Evolutionary conservation across 1,140 invertebrate genomes (phyloP).

Genomic region (Brachionus koreanus): DNA sequence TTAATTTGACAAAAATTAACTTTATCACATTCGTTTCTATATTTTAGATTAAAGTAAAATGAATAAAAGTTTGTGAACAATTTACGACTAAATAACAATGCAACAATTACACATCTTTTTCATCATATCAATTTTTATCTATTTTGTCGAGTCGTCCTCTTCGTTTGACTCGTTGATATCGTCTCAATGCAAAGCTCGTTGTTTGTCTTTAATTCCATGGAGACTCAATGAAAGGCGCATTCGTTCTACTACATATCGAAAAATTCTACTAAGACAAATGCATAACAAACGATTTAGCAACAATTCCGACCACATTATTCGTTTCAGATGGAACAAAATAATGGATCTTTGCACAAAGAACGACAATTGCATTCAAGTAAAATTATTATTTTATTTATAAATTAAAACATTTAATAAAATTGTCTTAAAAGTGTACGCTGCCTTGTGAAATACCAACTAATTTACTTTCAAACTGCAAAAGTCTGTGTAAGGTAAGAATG

Average conservation of each 20-base stretch:
- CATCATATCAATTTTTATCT: not conserved
- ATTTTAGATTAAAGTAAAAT: not conserved
- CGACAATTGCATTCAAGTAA: constrained; percentile 29
- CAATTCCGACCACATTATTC: not conserved
- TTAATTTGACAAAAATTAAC: not conserved
- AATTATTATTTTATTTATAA: too few relatives aligned
- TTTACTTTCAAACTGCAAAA: constrained; percentile 24
- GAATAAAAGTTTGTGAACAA: not conserved
- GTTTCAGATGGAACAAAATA: constrained; percentile 26
- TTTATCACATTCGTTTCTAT: not conserved
- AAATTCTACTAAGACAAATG: not conserved
- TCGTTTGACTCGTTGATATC: constrained; percentile 42
- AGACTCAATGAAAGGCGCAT: not conserved
- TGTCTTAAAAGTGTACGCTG: not conserved
- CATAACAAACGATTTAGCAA: not conserved
- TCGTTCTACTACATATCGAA: not conserved
- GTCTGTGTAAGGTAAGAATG: not conserved
- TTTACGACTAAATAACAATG: not conserved
- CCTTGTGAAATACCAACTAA: constrained; percentile 15
- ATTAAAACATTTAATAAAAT: too few relatives aligned
- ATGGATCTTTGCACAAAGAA: constrained; percentile 34
- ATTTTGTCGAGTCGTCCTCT: not conserved
- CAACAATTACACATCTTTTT: not conserved
- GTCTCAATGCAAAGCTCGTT: constrained; percentile 39
- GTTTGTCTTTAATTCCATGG: constrained; percentile 39